Evolutionary conservation across 2,888 invertebrate genomes (phyloP).

Genomic region (Phlogophora meticulosa): DNA sequence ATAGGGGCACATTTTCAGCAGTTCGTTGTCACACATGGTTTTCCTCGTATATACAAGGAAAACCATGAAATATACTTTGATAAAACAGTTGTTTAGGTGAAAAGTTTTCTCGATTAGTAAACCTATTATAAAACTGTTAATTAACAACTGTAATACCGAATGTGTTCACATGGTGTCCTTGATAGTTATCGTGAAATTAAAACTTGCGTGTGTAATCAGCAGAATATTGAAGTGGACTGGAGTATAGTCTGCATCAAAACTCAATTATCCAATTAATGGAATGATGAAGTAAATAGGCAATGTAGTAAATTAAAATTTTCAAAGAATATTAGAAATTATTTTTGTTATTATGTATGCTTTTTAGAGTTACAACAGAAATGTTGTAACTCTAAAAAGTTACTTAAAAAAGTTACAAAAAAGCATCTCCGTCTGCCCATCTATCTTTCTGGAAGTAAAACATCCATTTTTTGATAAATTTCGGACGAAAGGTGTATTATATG

Average conservation of each 20-base stretch:
- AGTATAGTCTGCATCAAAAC: neutral
- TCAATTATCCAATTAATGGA: neutral
- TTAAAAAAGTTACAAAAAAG: no score
- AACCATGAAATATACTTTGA: neutral
- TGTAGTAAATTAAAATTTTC: no score
- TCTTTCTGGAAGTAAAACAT: no score
- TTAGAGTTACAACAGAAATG: no score
- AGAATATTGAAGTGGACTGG: slow-evolving; percentile 13
- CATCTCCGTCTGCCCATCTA: no score
- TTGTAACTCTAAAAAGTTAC: no score
- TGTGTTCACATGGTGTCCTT: slow-evolving; percentile 24
- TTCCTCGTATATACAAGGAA: neutral
- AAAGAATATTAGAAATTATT: neutral
- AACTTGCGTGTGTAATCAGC: neutral
- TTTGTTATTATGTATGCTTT: no score
- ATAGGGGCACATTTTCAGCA: no score
- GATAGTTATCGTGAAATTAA: slow-evolving; percentile 17
- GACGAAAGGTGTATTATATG: no score
- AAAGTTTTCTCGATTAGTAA: neutral
- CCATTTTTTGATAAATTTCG: no score
- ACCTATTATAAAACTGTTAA: neutral
- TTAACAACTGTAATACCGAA: slow-evolving; percentile 9
- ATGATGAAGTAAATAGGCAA: no score
- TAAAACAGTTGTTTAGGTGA: neutral
- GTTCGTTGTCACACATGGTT: no score